phyloP scores from a whole-genome alignment of 2,113 vertebrate genomes.

The Excalfactoria chinensis region DNA sequence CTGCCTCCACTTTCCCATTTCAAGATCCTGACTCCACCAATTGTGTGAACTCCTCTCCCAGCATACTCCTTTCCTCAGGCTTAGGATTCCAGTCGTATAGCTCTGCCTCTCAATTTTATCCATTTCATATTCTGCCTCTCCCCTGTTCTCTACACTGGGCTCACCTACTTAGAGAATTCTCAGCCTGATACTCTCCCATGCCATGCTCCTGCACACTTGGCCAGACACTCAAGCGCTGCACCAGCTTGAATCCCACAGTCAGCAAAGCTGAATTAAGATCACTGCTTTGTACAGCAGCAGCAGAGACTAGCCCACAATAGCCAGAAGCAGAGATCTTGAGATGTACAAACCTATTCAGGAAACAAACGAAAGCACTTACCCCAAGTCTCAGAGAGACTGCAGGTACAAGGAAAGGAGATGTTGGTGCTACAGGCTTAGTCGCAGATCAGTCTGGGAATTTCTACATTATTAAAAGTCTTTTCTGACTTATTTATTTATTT shows the following conservation, averaged over 20 bases:
- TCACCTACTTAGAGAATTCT: neutral
- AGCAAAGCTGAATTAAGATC: neutral
- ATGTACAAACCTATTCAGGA: fast-evolving
- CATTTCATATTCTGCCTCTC: neutral
- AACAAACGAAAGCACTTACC: neutral
- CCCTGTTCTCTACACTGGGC: neutral
- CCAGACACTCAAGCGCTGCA: neutral
- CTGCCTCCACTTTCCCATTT: neutral
- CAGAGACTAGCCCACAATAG: neutral
- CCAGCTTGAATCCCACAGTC: fast-evolving
- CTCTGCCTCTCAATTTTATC: neutral
- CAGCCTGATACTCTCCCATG: neutral
- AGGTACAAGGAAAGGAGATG: neutral
- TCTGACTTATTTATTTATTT: neutral
- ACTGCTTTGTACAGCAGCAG: neutral
- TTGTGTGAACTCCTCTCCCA: neutral
- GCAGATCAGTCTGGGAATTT: neutral
- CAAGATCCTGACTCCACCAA: neutral
- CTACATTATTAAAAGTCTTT: neutral
- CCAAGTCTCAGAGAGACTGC: neutral
- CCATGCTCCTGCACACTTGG: neutral
- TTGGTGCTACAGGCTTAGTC: neutral
- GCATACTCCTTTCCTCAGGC: neutral
- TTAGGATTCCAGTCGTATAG: neutral
- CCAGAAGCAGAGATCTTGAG: neutral